Base-by-base conservation (phyloP, 1,140 invertebrate species). In the Drosophila truncata region DNA sequence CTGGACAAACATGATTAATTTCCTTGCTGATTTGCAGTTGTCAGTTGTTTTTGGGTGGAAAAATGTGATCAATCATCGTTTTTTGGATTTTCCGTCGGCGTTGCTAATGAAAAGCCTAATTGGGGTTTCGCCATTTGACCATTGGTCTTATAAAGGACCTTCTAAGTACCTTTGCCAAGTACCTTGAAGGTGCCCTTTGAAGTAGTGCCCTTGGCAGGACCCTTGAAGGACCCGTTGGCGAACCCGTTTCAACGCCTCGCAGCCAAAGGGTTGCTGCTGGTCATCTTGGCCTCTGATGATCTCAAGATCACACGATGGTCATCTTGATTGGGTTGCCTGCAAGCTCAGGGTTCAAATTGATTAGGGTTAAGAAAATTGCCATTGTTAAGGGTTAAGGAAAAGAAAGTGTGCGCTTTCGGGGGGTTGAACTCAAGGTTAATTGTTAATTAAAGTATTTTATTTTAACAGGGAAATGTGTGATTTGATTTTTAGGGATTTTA, bases 91-190 rank as follows among this genome's bases (percentile, higher is more conserved):
- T 80, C 64, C 67, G 46, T 9, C 7, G 16, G 52, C 67, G 33
- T 9, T 8, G 18, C 37, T 63, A 75, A 69, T 60, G 69, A 59
- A 86, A 82, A 80, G 60, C 67, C 84, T 87, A 88, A 88, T 88
- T 88, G 84, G 85, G 85, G 84, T 90, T 66, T 54, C 71, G 84
- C 27, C 84, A 87, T 80, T 88, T 86, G 83, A 88, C 83, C 83
- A 88, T 50, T 83, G 75, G 66, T 33, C 46, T n/a, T 67, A 44
- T 6, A 23, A 23, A 62, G 75, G 66, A 29, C 46, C 42, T 67
- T 52, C 25, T 13, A 62, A 59, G 64, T 50, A 35, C 20, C 13
- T 46, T 46, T 46, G 23, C 44, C 44, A 9, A 47, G 44, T 25
- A 16, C 44, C 44, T 47, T 16, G 8, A 41, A 41, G 9, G 3